Evolutionary conservation across 2,113 vertebrate genomes (phyloP).

Genomic region (Pterophyllum scalare): DNA sequence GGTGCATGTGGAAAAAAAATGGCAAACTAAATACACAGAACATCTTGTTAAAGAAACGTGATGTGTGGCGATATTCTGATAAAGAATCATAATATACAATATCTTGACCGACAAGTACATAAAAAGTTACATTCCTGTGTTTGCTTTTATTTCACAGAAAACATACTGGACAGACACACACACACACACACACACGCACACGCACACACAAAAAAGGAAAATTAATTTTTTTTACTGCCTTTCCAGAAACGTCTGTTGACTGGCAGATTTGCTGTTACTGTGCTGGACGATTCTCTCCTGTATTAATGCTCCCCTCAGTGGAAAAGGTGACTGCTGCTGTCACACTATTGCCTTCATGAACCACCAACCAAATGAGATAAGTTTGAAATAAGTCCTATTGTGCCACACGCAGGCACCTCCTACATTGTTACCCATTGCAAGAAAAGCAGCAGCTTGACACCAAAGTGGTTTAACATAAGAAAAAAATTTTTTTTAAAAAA

Average conservation of each 20-base stretch:
- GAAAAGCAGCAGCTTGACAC: slow-evolving; percentile 19
- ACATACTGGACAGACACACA: neutral
- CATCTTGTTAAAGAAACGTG: slow-evolving; percentile 23
- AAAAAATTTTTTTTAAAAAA: neutral
- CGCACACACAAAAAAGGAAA: too few relatives aligned
- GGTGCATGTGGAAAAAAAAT: slow-evolving; percentile 20
- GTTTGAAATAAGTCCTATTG: neutral
- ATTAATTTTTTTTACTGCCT: neutral
- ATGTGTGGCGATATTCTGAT: slow-evolving; percentile 36
- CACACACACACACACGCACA: too few relatives aligned
- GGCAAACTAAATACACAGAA: slow-evolving; percentile 38
- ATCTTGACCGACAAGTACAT: slow-evolving; percentile 46
- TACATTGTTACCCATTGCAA: neutral
- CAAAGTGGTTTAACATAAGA: neutral
- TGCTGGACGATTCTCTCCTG: slow-evolving; percentile 6
- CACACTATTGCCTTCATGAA: neutral
- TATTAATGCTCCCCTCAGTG: slow-evolving; percentile 25
- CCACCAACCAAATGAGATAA: neutral
- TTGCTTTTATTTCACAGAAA: slow-evolving; percentile 63
- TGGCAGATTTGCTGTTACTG: slow-evolving; percentile 19
- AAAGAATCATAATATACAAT: slow-evolving; percentile 44
- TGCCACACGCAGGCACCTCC: neutral
- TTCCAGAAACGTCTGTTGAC: neutral
- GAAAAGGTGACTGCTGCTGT: slow-evolving; percentile 11
- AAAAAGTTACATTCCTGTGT: slow-evolving; percentile 69